Evolutionary conservation across 2,113 vertebrate genomes (phyloP).

Genomic region (Mastomys coucha): DNA sequence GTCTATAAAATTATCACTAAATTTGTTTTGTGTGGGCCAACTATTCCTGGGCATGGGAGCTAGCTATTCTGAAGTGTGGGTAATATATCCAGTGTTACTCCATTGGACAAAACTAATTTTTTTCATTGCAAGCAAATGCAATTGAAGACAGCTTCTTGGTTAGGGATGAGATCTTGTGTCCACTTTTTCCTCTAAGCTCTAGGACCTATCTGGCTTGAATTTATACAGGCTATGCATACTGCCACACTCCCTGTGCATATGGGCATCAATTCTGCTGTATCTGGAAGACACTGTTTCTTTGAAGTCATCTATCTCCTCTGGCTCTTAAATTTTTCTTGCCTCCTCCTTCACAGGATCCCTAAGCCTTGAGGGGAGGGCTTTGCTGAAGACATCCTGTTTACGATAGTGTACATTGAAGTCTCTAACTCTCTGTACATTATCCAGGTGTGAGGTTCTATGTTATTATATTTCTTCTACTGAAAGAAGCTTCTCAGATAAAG

Average conservation of each 20-base stretch:
- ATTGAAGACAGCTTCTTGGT: neutral
- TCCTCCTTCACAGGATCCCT: neutral
- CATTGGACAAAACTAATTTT: neutral
- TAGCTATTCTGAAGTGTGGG: neutral
- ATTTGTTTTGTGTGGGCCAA: neutral
- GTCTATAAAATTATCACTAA: neutral
- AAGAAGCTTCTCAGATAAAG: neutral
- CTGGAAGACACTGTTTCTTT: neutral
- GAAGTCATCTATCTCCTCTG: neutral
- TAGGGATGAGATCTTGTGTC: neutral
- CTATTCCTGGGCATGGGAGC: neutral
- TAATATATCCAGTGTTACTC: neutral
- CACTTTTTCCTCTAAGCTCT: neutral
- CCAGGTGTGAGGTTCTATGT: neutral
- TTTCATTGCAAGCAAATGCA: neutral
- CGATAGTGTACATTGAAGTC: neutral
- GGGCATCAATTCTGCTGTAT: neutral
- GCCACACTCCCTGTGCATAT: neutral
- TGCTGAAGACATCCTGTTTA: neutral
- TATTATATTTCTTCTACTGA: neutral
- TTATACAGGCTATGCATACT: neutral
- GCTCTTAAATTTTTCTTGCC: neutral
- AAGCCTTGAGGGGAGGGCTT: neutral
- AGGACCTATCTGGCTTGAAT: neutral
- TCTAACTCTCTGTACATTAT: neutral